Conservation (phyloP, 2,888 invertebrate genomes). For the Tetramorium bicarinatum region DNA sequence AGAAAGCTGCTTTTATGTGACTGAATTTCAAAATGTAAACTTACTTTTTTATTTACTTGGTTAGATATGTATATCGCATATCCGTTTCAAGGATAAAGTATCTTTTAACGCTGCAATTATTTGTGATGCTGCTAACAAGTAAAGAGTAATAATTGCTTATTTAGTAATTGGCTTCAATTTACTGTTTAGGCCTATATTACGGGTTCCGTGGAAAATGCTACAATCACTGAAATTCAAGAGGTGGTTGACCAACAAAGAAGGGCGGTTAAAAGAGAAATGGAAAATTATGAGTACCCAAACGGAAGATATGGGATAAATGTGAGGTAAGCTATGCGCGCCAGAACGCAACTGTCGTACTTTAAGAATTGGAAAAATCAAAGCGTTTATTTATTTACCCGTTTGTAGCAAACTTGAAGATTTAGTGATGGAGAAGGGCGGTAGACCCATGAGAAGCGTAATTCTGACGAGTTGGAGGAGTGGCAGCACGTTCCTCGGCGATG, state of each 20-base stretch:
- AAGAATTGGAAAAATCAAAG: not conserved
- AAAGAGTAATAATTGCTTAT: not conserved
- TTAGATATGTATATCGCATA: not conserved
- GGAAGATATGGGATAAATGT: slow-evolving; percentile 87
- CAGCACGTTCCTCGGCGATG: slow-evolving; percentile 95
- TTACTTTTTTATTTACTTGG: not conserved
- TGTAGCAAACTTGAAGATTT: slow-evolving; percentile 89
- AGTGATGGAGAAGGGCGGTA: slow-evolving; percentile 90
- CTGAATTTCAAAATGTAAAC: not conserved
- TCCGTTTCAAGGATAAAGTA: not conserved
- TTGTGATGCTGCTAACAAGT: slow-evolving; percentile 17
- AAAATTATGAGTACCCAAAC: slow-evolving; percentile 89
- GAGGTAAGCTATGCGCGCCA: slow-evolving; percentile 79
- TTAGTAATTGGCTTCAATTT: not conserved
- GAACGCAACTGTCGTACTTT: slow-evolving; percentile 1
- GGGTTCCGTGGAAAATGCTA: slow-evolving; percentile 76
- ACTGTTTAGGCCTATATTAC: slow-evolving; percentile 77
- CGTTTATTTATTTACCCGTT: not conserved
- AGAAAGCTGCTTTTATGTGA: slow-evolving; percentile 18
- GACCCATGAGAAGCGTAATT: slow-evolving; percentile 92
- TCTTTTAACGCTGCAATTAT: slow-evolving; percentile 14
- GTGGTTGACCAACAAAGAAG: slow-evolving; percentile 88
- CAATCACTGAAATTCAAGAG: slow-evolving; percentile 87
- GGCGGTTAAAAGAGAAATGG: slow-evolving; percentile 88
- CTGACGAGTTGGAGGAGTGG: slow-evolving; percentile 97